These are phyloP conservation scores for Ptychodera flava DNA, from an alignment of 35 echinoderm and acorn worm genomes.

Conservation along the genomic window DNA sequence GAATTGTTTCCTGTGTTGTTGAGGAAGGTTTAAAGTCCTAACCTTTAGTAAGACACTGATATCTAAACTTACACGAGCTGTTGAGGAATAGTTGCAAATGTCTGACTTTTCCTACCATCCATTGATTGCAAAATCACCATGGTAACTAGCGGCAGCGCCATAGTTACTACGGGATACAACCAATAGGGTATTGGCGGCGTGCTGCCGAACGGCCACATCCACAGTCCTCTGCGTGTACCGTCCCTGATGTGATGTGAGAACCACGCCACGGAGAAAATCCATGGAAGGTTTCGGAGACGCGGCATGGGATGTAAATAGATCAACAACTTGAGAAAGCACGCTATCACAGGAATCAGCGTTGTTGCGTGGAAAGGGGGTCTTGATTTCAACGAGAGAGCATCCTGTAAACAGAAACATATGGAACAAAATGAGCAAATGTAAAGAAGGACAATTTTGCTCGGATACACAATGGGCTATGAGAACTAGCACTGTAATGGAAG, in stretches of 20 bases:
- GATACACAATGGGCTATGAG: no score
- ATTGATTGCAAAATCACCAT: no score
- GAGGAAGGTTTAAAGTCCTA: no score
- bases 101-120: no score
- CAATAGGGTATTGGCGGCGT: slow-evolving; percentile 38
- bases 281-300: slow-evolving; percentile 19
- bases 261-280: slow-evolving; percentile 35
- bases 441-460: no score
- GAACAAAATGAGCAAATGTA: no score
- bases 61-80: no score
- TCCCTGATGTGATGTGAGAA: slow-evolving; percentile 56
- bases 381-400: slow-evolving; percentile 27
- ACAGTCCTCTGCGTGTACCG: slow-evolving; percentile 42
- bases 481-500: no score
- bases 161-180: slow-evolving; percentile 15
- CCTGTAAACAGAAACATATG: slow-evolving; percentile 28
- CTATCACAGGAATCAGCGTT: slow-evolving; percentile 42
- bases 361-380: slow-evolving; percentile 39
- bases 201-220: slow-evolving; percentile 42
- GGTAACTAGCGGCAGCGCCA: slow-evolving; percentile 23
- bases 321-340: slow-evolving; percentile 13
- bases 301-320: not conserved
- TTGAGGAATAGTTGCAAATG: no score
- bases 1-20: no score
- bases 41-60: no score